Base-by-base conservation (phyloP, 1,140 invertebrate genomes). In the Hestina assimilis region DNA sequence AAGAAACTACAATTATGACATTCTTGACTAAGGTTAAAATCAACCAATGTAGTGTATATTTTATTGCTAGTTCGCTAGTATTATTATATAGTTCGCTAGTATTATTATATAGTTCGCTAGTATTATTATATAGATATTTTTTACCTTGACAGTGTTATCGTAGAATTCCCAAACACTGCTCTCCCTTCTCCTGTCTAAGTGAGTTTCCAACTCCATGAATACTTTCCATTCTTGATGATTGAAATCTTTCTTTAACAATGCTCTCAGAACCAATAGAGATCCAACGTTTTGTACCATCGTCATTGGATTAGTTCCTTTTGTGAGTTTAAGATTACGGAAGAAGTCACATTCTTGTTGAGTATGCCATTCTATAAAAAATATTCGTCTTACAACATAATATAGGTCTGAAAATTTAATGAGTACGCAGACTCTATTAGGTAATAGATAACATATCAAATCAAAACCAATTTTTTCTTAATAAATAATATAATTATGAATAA, bases 191-290 rank as follows among this genome's bases (percentile, higher is more conserved):
- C 90, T 71, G 12, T 91, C 80, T 21, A 90, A 33, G 66, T 93
- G 92, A 11, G 89, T 84, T 69, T 93, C 92, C 55, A 93, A 77
- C 24, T 79, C 61, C 63, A 89, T 75, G 14, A 93, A 84, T 60
- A 83, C 66, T 5, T 87, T 43, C 91, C 92, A 93, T 7, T 75
- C 60, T 42, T 76, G 58, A 7, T 75, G 62, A 63, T 91, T 72
- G 1, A 63, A 62, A n/a, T 89, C 70, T 59, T 76, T 89, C 20
- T 92, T 79, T 2, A 93, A 69, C 59, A 92, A 72, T 7, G 91
- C 72, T 56, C 92, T 75, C 2, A 92, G 65, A 1, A 89, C 86
- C 9, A 91, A 59, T 5, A 92, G 71, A 4, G 90, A 86, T 2
- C 87, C 78, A 2, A 87, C 83, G n/a, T 90, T 71, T 21, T 78